Conservation (phyloP, 92 coral and sea anemone species). For the Palythoa caribaeorum region DNA sequence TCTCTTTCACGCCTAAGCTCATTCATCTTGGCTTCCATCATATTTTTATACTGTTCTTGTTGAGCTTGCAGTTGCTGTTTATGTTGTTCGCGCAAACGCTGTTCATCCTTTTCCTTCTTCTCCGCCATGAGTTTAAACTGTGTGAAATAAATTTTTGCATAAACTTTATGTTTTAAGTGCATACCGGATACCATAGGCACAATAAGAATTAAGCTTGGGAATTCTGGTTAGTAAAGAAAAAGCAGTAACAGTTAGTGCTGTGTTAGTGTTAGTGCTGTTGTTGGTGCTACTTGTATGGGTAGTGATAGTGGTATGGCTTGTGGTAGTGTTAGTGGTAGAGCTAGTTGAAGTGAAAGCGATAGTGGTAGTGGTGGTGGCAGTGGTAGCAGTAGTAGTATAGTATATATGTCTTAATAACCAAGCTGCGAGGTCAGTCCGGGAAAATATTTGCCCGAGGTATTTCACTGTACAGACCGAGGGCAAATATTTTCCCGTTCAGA, state of each 20-base stretch:
- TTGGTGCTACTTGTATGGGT: not conserved
- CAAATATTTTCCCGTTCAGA: too few relatives aligned
- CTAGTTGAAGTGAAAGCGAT: too few relatives aligned
- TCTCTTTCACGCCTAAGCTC: conserved; percentile 36
- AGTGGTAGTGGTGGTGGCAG: too few relatives aligned
- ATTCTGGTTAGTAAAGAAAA: not conserved
- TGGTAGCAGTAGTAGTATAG: too few relatives aligned
- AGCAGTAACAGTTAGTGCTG: not conserved
- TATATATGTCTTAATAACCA: too few relatives aligned
- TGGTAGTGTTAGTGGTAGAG: too few relatives aligned
- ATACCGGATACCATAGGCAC: not conserved
- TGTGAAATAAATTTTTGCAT: not conserved
- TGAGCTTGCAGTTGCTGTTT: conserved; percentile 43
- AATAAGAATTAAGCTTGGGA: not conserved
- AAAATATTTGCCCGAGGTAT: too few relatives aligned
- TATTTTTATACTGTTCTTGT: conserved; percentile 33
- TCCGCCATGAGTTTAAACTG: conserved; percentile 26
- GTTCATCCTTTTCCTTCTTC: conserved; percentile 35
- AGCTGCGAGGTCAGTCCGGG: too few relatives aligned
- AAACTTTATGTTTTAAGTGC: not conserved
- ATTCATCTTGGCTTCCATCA: conserved; percentile 36
- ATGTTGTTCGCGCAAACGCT: conserved; percentile 47
- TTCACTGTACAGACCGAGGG: too few relatives aligned
- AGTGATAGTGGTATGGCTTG: too few relatives aligned
- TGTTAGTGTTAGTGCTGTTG: too few relatives aligned